phyloP scores from a whole-genome alignment of 2,113 vertebrate species.

The Hippocampus mohnikei region DNA sequence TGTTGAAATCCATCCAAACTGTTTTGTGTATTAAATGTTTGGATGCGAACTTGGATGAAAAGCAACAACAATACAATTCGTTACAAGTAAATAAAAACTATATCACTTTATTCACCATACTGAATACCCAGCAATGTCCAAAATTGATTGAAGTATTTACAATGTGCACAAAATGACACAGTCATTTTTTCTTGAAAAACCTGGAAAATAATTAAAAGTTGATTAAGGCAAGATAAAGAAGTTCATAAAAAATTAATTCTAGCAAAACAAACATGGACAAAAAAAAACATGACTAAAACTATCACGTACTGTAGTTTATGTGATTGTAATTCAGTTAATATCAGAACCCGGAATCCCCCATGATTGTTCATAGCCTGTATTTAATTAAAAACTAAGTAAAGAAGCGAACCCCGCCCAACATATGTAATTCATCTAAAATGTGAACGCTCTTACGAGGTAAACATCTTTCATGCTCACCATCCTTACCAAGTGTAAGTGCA shows the following conservation, averaged over 20 bases:
- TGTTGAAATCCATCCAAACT: neutral
- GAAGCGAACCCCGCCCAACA: too few relatives aligned
- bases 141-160: neutral
- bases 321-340: neutral
- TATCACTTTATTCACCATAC: neutral
- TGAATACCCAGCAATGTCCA: neutral
- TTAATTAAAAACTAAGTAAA: too few relatives aligned
- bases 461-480: neutral
- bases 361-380: too few relatives aligned
- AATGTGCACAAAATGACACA: neutral
- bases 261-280: neutral
- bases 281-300: neutral
- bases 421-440: too few relatives aligned
- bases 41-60: neutral
- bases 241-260: neutral
- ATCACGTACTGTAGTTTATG: too few relatives aligned
- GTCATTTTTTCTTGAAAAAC: conserved; percentile 46
- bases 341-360: neutral
- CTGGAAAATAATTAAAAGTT: conserved; percentile 36
- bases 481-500: conserved; percentile 59
- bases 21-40: too few relatives aligned
- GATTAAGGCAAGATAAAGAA: neutral
- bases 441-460: neutral
- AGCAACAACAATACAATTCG: neutral
- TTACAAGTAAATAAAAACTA: neutral